A percentile compares a stretch with the other conserved stretches of the same genome.
Conservation (phyloP, 2,888 invertebrate species). For the Pollenia amentaria region DNA sequence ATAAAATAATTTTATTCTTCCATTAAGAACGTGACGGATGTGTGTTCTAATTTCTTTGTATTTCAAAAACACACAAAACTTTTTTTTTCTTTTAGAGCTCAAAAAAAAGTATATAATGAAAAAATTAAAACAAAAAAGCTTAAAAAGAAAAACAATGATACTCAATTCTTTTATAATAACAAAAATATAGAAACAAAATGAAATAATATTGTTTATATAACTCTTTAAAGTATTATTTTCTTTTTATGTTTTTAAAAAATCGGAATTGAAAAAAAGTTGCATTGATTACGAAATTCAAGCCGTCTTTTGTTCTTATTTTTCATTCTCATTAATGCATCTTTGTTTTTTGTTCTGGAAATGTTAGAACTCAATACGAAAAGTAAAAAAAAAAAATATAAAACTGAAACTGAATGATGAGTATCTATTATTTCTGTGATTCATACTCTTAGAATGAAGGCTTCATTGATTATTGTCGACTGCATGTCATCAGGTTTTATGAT, state of each 20-base stretch:
- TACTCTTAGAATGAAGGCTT: constrained; percentile 18
- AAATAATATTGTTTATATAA: constrained; percentile 48
- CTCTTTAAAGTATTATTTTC: constrained; percentile 3
- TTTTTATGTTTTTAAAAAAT: neutral
- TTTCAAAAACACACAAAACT: constrained; percentile 29
- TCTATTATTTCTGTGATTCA: constrained; percentile 11
- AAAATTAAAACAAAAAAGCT: constrained; percentile 61
- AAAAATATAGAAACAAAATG: constrained; percentile 7
- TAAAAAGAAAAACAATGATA: constrained; percentile 50
- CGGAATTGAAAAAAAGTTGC: neutral
- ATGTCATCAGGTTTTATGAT: constrained; percentile 45
- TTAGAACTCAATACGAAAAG: constrained; percentile 3
- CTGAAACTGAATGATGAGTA: neutral
- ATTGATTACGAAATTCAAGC: constrained; percentile 27
- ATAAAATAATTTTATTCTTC: constrained; percentile 37
- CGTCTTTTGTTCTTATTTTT: constrained; percentile 24
- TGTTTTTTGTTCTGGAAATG: constrained; percentile 44
- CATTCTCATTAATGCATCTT: constrained; percentile 28
- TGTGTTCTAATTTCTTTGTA: constrained; percentile 70
- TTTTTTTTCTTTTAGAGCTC: constrained; percentile 73
- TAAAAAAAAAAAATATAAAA: neutral
- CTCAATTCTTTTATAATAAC: constrained; percentile 21
- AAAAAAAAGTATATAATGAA: constrained; percentile 60
- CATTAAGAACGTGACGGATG: constrained; percentile 72
- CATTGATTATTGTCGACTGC: constrained; percentile 41